Evolutionary conservation across 1,140 invertebrate species (phyloP).

Genomic region (Leptonema lineaticorne): DNA sequence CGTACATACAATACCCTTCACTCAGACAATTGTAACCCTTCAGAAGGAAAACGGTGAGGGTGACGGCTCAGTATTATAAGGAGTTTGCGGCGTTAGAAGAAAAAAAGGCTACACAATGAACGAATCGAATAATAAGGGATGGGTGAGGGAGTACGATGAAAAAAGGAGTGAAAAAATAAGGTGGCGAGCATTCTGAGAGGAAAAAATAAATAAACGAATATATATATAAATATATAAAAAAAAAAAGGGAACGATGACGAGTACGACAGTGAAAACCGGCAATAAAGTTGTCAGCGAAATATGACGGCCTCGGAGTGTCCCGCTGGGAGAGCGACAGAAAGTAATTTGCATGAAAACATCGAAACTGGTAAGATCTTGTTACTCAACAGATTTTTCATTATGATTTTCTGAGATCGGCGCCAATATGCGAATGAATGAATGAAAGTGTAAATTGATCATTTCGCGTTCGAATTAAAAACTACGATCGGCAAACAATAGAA

Average conservation of each 20-base stretch:
- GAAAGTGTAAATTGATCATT: too few relatives aligned
- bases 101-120: slow-evolving; percentile 10
- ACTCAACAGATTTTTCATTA: slow-evolving; percentile 9
- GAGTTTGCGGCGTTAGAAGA: slow-evolving; percentile 20
- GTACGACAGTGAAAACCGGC: slow-evolving; percentile 36
- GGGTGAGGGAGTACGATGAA: background rate
- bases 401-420: background rate
- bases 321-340: slow-evolving; percentile 26
- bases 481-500: too few relatives aligned
- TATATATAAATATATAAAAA: background rate
- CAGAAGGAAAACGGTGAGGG: slow-evolving; percentile 2
- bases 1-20: background rate
- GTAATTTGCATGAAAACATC: slow-evolving; percentile 20
- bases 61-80: background rate
- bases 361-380: background rate
- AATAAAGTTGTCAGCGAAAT: slow-evolving; percentile 41
- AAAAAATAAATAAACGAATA: background rate
- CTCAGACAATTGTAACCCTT: slow-evolving; percentile 15
- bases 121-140: too few relatives aligned
- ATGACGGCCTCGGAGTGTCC: slow-evolving; percentile 28
- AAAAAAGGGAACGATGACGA: background rate
- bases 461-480: too few relatives aligned
- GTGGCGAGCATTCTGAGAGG: background rate
- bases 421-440: background rate
- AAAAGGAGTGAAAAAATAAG: background rate